Percentiles rank a stretch among this genome's conserved stretches.
Conservation (phyloP, 2,113 vertebrate species). For the Siniperca knerii region DNA sequence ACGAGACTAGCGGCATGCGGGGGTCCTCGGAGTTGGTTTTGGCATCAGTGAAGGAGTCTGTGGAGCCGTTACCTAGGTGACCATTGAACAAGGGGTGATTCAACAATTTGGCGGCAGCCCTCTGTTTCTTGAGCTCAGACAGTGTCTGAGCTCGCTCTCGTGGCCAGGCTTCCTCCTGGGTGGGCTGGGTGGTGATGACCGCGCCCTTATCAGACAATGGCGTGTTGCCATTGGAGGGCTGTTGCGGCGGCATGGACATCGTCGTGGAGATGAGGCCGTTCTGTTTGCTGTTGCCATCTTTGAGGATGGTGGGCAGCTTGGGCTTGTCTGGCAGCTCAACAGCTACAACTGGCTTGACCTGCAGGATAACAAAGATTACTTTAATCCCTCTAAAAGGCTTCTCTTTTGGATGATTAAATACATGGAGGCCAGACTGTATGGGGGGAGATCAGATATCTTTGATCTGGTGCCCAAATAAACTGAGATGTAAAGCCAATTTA, state of each 20-base stretch:
- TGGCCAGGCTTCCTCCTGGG: conserved; percentile 79
- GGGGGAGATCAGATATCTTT: conserved; percentile 8
- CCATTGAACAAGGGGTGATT: conserved; percentile 92
- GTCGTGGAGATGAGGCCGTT: conserved; percentile 81
- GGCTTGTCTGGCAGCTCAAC: conserved; percentile 77
- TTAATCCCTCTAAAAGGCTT: conserved; percentile 19
- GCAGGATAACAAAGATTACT: conserved; percentile 34
- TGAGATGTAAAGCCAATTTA: background rate
- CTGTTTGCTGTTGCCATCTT: conserved; percentile 82
- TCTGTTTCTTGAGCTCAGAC: conserved; percentile 95
- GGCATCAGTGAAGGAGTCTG: conserved; percentile 82
- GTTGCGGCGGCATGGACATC: conserved; percentile 51
- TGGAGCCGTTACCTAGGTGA: conserved; percentile 87
- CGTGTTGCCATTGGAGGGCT: conserved; percentile 73
- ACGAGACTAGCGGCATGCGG: conserved; percentile 91
- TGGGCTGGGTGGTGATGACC: conserved; percentile 54
- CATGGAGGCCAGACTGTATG: background rate
- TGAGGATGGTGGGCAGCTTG: conserved; percentile 83
- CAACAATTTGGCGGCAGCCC: conserved; percentile 92
- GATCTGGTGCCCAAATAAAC: conserved; percentile 16
- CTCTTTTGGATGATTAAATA: conserved; percentile 18
- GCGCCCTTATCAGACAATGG: conserved; percentile 34
- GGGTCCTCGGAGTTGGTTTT: conserved; percentile 86
- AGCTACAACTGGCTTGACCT: conserved; percentile 69
- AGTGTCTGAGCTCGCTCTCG: conserved; percentile 92